Evolutionary conservation across 2,888 invertebrate species (phyloP).

Genomic region (Mythimna loreyi): DNA sequence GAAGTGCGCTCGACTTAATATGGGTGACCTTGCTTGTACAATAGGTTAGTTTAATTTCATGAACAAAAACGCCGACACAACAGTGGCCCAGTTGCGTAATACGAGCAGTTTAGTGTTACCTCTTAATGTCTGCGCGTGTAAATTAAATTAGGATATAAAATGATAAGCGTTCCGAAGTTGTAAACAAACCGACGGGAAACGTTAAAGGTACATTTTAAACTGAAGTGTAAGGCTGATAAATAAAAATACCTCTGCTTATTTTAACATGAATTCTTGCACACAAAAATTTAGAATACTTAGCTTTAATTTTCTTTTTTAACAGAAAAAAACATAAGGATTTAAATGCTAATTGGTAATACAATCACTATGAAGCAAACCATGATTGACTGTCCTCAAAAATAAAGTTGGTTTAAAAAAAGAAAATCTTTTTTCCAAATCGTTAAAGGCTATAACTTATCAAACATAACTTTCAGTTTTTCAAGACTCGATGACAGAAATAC

Average conservation of each 20-base stretch:
- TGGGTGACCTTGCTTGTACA: conserved; percentile 86
- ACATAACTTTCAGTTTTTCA: background rate
- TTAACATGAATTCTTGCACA: background rate
- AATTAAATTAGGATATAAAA: conserved; percentile 67
- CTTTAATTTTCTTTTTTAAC: too few relatives aligned
- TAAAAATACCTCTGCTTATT: background rate
- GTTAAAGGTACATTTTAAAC: background rate
- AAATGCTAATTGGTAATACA: background rate
- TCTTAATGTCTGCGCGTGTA: conserved; percentile 62
- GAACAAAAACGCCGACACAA: conserved; percentile 66
- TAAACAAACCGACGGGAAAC: conserved; percentile 55
- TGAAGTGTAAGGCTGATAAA: conserved; percentile 39
- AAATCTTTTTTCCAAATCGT: too few relatives aligned
- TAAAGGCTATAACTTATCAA: too few relatives aligned
- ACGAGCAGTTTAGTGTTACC: conserved; percentile 55
- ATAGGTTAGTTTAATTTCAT: conserved; percentile 74
- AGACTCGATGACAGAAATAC: background rate
- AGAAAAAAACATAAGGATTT: too few relatives aligned
- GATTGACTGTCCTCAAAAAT: background rate
- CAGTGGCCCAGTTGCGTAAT: conserved; percentile 76
- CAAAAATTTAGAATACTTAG: too few relatives aligned
- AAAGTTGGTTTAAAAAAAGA: background rate
- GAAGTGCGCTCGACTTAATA: conserved; percentile 84
- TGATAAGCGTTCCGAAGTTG: conserved; percentile 59
- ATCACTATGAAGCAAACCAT: too few relatives aligned